Conservation (phyloP, 2,797 vertebrate genomes). For the Peromyscus attwateri region DNA sequence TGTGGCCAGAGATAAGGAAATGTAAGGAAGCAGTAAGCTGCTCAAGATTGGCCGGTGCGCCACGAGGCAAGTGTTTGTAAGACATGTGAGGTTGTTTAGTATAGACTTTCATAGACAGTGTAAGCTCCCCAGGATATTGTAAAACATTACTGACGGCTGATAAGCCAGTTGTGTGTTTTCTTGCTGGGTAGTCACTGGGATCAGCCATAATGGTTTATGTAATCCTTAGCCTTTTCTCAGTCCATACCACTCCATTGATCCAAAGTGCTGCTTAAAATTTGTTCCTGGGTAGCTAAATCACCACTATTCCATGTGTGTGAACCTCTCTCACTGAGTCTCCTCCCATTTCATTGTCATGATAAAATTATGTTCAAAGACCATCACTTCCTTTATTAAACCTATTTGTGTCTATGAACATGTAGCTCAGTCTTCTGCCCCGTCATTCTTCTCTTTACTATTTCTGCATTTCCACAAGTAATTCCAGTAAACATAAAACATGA, state of each 20-base stretch:
- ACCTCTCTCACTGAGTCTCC: conserved; percentile 49
- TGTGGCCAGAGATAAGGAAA: conserved; percentile 86
- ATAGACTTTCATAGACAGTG: conserved; percentile 80
- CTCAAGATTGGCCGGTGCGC: conserved; percentile 86
- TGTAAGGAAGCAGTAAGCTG: conserved; percentile 87
- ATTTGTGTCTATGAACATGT: conserved; percentile 42
- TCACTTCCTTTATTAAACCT: conserved; percentile 15
- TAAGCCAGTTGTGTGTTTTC: conserved; percentile 70
- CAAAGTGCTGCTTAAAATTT: conserved; percentile 51
- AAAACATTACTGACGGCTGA: conserved; percentile 60
- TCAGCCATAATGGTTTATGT: conserved; percentile 65
- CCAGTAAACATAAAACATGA: conserved; percentile 46
- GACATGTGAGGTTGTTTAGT: conserved; percentile 83
- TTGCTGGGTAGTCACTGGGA: conserved; percentile 69
- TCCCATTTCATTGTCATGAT: conserved; percentile 71
- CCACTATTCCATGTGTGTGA: conserved; percentile 70
- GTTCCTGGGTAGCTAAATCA: conserved; percentile 50
- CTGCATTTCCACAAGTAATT: conserved; percentile 46
- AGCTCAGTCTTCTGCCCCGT: conserved; percentile 35
- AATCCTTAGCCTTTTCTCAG: conserved; percentile 56
- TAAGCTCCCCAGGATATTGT: conserved; percentile 66
- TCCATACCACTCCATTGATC: conserved; percentile 53
- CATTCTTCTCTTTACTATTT: conserved; percentile 60
- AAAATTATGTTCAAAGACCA: conserved; percentile 44
- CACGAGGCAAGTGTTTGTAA: conserved; percentile 86